Percentiles rank a stretch among this genome's conserved stretches.
phyloP scores from a whole-genome alignment of 2,797 vertebrate genomes.

The Ctenochaetus hawaiiensis region DNA sequence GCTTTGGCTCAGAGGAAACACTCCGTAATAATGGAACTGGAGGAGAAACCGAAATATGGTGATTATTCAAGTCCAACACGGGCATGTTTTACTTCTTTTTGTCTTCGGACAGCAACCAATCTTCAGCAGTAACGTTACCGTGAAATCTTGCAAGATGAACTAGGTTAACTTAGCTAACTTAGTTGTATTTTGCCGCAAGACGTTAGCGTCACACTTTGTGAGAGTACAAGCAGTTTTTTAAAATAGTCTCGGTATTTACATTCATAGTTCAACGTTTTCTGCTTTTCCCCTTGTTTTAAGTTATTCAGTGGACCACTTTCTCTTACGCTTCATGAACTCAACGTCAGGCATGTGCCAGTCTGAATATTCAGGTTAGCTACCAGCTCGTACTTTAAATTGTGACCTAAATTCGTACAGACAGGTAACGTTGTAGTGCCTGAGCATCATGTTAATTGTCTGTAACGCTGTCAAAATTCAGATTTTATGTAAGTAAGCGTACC shows the following conservation, averaged over 20 bases:
- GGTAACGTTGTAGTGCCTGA: neutral
- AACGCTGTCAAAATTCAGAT: neutral
- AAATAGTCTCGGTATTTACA: neutral
- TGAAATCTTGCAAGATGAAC: no score
- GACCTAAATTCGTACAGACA: neutral
- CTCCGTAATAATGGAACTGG: constrained; percentile 74
- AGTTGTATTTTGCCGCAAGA: neutral
- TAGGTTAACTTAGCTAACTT: neutral
- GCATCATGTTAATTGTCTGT: neutral
- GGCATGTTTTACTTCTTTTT: constrained; percentile 19
- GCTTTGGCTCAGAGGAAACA: constrained; percentile 21
- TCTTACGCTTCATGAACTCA: neutral
- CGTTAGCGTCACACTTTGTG: no score
- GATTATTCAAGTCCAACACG: constrained; percentile 45
- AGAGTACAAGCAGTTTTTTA: no score
- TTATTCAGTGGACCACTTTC: constrained; percentile 14
- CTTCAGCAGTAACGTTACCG: neutral
- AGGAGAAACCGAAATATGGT: constrained; percentile 83
- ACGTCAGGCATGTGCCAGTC: neutral
- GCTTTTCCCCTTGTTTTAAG: neutral
- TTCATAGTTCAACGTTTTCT: neutral
- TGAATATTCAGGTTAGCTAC: neutral
- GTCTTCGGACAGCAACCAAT: constrained; percentile 8
- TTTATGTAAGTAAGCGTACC: neutral
- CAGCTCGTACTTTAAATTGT: neutral